Base-by-base conservation (phyloP, 2,888 invertebrate genomes). In the Apodemia hepburni region DNA sequence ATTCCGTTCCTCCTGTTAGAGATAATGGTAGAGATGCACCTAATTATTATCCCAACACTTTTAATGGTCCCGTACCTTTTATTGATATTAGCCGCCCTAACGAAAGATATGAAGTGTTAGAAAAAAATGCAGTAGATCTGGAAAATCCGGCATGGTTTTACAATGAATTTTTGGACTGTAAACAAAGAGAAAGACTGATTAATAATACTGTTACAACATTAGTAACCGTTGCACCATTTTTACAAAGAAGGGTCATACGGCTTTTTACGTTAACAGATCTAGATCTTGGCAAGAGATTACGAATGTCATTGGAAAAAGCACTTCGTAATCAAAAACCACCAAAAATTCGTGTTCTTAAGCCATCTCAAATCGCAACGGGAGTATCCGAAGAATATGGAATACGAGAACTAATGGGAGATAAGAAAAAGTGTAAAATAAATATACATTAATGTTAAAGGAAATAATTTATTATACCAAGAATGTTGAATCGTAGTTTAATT, bases 21-120 rank as follows among this genome's bases (percentile, higher is more conserved):
- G 93, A 95, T 70, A 98, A 98, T 79, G 97, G 97, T 89, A 94
- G 93, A 29, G 96, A 96, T 45, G 96, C 96, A 0, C 98, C 98
- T 0, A 98, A 98, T 81, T 99, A 98, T 81, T 97, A 93, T 85
- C 98, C 33, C 6, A 33, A 33, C 8, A 33, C 33, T 33, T 33
- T 33, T 33, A 33, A 33, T 33, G 33, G 33, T 33, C 33, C 33
- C 8, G 33, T 33, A 33, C 33, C 33, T 33, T 33, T 33, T 33
- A 33, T 33, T 33, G 33, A 33, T 8, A 33, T 7, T n/a, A 75
- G 66, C 51, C 69, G 68, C 8, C 82, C 84, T 0, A 75, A 73
- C 7, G 71, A 76, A 12, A 71, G 70, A 61, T 49, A 78, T 0
- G 42, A 67, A 12, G 62, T 82, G 33, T 70, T 72, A 1, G 75